A percentile compares a stretch with the other conserved stretches of the same genome.
Evolutionary conservation across 92 coral and sea anemone genomes (phyloP).

Genomic region (Siderastrea radians): DNA sequence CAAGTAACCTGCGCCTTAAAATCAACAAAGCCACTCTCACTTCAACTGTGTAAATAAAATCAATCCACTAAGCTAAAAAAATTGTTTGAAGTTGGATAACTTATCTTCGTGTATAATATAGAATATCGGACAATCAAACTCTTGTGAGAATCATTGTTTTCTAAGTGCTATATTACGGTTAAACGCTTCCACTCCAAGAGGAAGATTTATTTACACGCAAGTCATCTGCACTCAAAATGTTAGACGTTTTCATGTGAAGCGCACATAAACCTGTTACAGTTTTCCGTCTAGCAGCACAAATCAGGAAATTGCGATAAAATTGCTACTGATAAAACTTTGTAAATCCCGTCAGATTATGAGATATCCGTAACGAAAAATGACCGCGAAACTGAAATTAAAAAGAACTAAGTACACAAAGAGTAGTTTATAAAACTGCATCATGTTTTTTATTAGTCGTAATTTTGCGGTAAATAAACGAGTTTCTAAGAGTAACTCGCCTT

Average conservation of each 20-base stretch:
- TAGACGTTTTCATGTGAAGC: slow-evolving; percentile 2
- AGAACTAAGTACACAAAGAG: slow-evolving; percentile 28
- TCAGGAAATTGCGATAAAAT: slow-evolving; percentile 26
- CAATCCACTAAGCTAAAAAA: slow-evolving; percentile 22
- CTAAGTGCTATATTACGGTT: slow-evolving; percentile 2
- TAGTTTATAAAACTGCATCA: slow-evolving; percentile 21
- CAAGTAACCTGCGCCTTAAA: slow-evolving; percentile 35
- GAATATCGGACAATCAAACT: slow-evolving; percentile 32
- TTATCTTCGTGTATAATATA: slow-evolving; percentile 9
- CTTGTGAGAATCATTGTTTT: slow-evolving; percentile 24
- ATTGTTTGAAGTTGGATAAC: slow-evolving; percentile 15
- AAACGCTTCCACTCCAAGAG: slow-evolving; percentile 4
- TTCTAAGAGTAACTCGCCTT: neutral
- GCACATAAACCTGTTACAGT: neutral
- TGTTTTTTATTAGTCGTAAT: slow-evolving; percentile 37
- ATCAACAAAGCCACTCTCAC: slow-evolving; percentile 27
- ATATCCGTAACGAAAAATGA: slow-evolving; percentile 25
- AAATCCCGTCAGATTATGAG: slow-evolving; percentile 35
- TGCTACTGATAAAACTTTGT: slow-evolving; percentile 14
- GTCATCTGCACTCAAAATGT: neutral
- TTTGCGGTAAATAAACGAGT: slow-evolving; percentile 24
- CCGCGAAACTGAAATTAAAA: slow-evolving; percentile 13
- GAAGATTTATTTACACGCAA: slow-evolving; percentile 11
- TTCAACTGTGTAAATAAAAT: slow-evolving; percentile 6
- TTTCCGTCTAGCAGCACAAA: neutral